phyloP scores from a whole-genome alignment of 2,888 invertebrate species.

The Drosophila dives region DNA sequence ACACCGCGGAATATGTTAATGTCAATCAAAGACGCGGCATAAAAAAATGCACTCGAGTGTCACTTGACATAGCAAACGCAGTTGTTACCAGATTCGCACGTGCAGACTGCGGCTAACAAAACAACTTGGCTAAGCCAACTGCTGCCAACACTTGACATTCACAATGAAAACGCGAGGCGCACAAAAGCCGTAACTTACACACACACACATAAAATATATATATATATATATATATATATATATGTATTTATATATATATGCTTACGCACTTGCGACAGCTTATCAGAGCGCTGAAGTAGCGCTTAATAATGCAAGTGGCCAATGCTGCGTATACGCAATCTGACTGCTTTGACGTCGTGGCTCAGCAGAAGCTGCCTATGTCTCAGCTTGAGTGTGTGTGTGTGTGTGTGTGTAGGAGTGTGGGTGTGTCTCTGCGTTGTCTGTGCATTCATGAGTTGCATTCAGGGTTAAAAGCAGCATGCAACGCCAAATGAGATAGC shows the following conservation, averaged over 20 bases:
- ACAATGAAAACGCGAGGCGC: slow-evolving; percentile 65
- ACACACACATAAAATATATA: slow-evolving; percentile 11
- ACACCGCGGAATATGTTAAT: slow-evolving; percentile 46
- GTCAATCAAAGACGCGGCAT: slow-evolving; percentile 68
- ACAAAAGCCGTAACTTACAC: slow-evolving; percentile 26
- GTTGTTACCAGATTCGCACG: slow-evolving; percentile 35
- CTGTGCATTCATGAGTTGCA: slow-evolving; percentile 73
- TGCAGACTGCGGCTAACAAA: slow-evolving; percentile 56
- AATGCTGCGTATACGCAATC: slow-evolving; percentile 77
- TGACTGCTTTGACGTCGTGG: slow-evolving; percentile 36
- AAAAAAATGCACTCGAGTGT: slow-evolving; percentile 70
- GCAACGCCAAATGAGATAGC: slow-evolving; percentile 68
- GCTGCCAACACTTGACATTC: slow-evolving; percentile 77
- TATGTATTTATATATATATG: slow-evolving; percentile 1
- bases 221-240: slow-evolving; percentile 10
- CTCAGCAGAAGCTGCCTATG: slow-evolving; percentile 16
- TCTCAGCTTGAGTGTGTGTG: not conserved
- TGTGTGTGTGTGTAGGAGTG: slow-evolving; percentile 33
- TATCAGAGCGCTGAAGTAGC: slow-evolving; percentile 61
- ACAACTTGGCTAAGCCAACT: slow-evolving; percentile 64
- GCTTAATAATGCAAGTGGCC: slow-evolving; percentile 78
- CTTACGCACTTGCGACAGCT: slow-evolving; percentile 58
- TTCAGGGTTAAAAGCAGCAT: slow-evolving; percentile 77
- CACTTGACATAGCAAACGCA: slow-evolving; percentile 69
- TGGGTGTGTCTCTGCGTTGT: slow-evolving; percentile 67